Evolutionary conservation across 2,888 invertebrate species (phyloP), one percentile per base, ranked within the genome.

Genomic region (Molorchus minor): DNA sequence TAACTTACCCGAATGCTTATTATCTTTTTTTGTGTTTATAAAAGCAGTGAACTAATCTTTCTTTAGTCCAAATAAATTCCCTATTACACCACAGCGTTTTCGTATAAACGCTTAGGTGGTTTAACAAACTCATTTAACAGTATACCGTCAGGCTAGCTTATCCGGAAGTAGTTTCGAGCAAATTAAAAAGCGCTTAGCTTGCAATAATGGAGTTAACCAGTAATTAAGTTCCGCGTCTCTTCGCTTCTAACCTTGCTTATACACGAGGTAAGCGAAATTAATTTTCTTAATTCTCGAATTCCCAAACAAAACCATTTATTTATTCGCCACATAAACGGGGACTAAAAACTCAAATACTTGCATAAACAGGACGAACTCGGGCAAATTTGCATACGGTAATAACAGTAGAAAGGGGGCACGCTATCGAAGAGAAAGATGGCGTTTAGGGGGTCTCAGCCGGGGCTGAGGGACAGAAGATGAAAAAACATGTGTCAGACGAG

Each of bases 331-430:
- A 71, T 71, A 72, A 74, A 71, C 72, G 72, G 65, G 57, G 62
- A 65, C 64, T 68, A 67, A 76, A 75, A 76, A 74, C 71, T 72
- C 71, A 70, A 75, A 74, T 73, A 76, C 76, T 76, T 75, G 70
- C 82, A 75, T 77, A 77, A 78, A 76, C 76, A 75, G 74, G 74
- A 76, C 76, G 76, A 77, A 77, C 77, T 76, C 55, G 55, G 73
- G n/a, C 61, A 65, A 65, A 78, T 79, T 78, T 78, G 75, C 78
- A 79, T 78, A 75, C 70, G 68, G 72, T 75, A 76, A 75, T 77
- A 74, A 74, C 62, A 58, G 59, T 45, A 41, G 54, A 62, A 40
- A 45, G 52, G 46, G 54, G 41, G 43, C 61, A 56, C 47, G 55
- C 58, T 55, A 61, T 59, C 62, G 36, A 61, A 56, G 64, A 65